A percentile compares a stretch with the other conserved stretches of the same genome.
These are phyloP conservation scores for Triplophysa yarkandensis DNA, from an alignment of 2,797 vertebrate genomes.

Conservation along the genomic window DNA sequence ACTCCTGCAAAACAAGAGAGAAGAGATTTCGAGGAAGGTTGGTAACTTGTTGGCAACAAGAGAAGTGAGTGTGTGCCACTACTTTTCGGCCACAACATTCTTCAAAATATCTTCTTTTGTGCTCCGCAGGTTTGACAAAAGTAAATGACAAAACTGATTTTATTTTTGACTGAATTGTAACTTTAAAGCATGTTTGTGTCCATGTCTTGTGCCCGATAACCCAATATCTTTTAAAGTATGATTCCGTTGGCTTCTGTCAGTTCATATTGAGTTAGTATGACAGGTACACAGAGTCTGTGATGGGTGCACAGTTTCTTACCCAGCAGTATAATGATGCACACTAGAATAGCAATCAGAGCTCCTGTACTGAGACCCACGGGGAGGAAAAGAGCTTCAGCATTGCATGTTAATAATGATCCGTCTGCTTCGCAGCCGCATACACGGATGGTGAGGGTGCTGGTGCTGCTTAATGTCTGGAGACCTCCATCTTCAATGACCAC, in stretches of 20 bases:
- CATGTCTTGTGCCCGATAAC: no score
- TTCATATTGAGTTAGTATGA: no score
- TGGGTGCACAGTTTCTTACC: slow-evolving; percentile 76
- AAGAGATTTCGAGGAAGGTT: no score
- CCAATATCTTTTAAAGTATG: background rate
- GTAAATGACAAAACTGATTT: no score
- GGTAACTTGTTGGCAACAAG: no score
- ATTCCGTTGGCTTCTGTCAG: background rate
- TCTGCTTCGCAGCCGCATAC: slow-evolving; percentile 92
- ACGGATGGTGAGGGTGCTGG: slow-evolving; percentile 91
- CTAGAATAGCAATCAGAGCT: slow-evolving; percentile 92
- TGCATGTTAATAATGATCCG: slow-evolving; percentile 91
- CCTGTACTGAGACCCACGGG: slow-evolving; percentile 97
- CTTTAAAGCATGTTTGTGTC: no score
- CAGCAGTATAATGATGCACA: slow-evolving; percentile 93
- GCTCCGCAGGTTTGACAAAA: no score
- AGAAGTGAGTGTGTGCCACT: no score
- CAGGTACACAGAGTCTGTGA: background rate
- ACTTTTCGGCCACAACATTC: no score
- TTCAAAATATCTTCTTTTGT: no score
- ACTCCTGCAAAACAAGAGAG: background rate
- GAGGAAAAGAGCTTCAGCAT: slow-evolving; percentile 92
- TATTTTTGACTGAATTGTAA: no score
- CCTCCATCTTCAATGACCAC: slow-evolving; percentile 93
- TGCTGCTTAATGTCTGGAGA: slow-evolving; percentile 93